Evolutionary conservation across 2,113 vertebrate genomes (phyloP).

Genomic region (Brachyistius frenatus): DNA sequence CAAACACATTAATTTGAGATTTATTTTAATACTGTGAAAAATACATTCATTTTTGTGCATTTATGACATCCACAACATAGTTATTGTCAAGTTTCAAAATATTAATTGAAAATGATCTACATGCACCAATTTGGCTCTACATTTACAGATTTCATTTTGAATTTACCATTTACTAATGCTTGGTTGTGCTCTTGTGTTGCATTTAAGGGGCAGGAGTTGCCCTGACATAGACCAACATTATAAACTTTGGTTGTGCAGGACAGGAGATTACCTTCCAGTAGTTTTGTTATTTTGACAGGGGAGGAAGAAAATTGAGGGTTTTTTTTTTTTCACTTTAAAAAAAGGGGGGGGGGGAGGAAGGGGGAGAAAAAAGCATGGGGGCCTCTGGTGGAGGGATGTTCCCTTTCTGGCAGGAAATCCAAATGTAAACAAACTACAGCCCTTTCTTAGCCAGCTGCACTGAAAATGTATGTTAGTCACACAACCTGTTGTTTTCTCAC

Average conservation of each 20-base stretch:
- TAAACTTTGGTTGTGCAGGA: not conserved
- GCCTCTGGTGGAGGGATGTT: constrained; percentile 70
- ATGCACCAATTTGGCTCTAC: not conserved
- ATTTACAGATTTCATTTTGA: not conserved
- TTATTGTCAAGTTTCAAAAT: not conserved
- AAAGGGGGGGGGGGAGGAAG: not conserved
- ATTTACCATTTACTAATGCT: too few relatives aligned
- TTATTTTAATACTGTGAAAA: too few relatives aligned
- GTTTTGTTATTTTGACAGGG: constrained; percentile 4
- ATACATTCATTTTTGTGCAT: too few relatives aligned
- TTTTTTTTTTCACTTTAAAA: constrained; percentile 34
- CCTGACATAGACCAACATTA: not conserved
- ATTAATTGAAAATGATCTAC: not conserved
- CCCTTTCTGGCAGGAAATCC: constrained; percentile 76
- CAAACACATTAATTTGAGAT: not conserved
- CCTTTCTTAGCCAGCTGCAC: constrained; percentile 45
- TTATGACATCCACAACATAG: not conserved
- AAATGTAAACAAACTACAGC: constrained; percentile 76
- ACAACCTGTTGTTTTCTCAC: constrained; percentile 25
- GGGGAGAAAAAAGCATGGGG: constrained; percentile 15
- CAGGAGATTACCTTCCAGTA: constrained; percentile 12
- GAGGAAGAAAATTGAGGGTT: constrained; percentile 45
- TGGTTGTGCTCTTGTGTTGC: too few relatives aligned
- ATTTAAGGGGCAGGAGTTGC: not conserved
- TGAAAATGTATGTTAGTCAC: constrained; percentile 49